Percentiles rank a stretch among this genome's conserved stretches.
Conservation (phyloP, 2,113 vertebrate genomes). For the Haliaeetus leucogaster region DNA sequence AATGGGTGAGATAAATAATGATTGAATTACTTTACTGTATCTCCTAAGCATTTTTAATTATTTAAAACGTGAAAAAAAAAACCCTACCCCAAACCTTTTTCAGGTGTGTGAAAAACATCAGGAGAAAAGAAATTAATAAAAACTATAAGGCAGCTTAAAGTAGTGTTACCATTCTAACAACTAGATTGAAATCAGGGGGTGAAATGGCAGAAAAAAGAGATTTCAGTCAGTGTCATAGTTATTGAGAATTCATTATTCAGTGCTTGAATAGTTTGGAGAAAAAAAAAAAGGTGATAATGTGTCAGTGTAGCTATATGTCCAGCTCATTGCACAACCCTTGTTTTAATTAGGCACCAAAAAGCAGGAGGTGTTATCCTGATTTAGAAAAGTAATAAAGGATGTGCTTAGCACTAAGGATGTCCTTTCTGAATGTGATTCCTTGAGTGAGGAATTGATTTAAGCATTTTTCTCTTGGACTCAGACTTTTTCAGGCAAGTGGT, state of each 20-base stretch:
- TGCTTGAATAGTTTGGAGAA: neutral
- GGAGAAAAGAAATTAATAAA: neutral
- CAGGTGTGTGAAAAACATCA: neutral
- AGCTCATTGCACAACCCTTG: neutral
- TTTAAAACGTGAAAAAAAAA: neutral
- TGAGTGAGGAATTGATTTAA: neutral
- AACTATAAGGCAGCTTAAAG: neutral
- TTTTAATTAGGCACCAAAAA: neutral
- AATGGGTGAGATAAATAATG: neutral
- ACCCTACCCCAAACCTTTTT: neutral
- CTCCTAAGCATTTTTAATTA: neutral
- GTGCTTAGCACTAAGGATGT: neutral
- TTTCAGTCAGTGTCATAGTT: neutral
- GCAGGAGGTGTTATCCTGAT: neutral
- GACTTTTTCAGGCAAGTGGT: neutral
- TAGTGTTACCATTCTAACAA: neutral
- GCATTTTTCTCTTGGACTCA: neutral
- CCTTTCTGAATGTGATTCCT: neutral
- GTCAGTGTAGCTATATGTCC: neutral
- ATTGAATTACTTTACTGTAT: neutral
- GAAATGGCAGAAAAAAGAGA: neutral
- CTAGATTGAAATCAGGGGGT: neutral
- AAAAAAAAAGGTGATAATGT: neutral
- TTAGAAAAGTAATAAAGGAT: neutral
- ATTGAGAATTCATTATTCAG: neutral